These are phyloP conservation scores for Drosophila funebris DNA, from an alignment of 1,140 invertebrate species.

Conservation along the genomic window DNA sequence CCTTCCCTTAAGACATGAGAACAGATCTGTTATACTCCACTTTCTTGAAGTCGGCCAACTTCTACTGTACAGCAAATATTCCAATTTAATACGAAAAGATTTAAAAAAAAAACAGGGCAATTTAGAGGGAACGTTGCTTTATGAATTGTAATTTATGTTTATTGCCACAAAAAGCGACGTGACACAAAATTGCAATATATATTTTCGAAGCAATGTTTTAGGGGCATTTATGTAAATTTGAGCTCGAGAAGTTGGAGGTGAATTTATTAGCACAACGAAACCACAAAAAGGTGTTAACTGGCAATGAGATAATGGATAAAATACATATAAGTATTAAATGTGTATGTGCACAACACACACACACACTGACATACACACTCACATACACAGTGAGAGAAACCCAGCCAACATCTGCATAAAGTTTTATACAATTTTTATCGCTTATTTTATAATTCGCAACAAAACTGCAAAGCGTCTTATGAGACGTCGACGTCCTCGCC, in stretches of 20 bases:
- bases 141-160: slow-evolving; percentile 39
- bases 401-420: slow-evolving; percentile 61
- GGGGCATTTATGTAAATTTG: slow-evolving; percentile 46
- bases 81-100: background rate
- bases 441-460: slow-evolving; percentile 78
- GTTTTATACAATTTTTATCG: slow-evolving; percentile 80
- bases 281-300: slow-evolving; percentile 77
- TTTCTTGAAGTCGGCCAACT: background rate
- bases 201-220: slow-evolving; percentile 24
- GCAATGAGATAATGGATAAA: slow-evolving; percentile 59
- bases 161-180: slow-evolving; percentile 24
- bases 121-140: background rate
- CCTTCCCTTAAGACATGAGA: too few relatives aligned
- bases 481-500: slow-evolving; percentile 24
- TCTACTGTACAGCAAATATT: background rate
- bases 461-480: slow-evolving; percentile 73
- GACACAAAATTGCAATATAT: slow-evolving; percentile 27
- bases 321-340: slow-evolving; percentile 55
- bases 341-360: slow-evolving; percentile 6
- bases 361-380: background rate
- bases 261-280: slow-evolving; percentile 62
- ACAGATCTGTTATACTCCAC: too few relatives aligned
- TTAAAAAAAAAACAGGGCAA: background rate
- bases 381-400: background rate
- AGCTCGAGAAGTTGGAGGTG: background rate